Percentiles rank a stretch among this genome's conserved stretches.
phyloP scores from a whole-genome alignment of 2,797 vertebrate genomes.

The Sebastes wilsoni region DNA sequence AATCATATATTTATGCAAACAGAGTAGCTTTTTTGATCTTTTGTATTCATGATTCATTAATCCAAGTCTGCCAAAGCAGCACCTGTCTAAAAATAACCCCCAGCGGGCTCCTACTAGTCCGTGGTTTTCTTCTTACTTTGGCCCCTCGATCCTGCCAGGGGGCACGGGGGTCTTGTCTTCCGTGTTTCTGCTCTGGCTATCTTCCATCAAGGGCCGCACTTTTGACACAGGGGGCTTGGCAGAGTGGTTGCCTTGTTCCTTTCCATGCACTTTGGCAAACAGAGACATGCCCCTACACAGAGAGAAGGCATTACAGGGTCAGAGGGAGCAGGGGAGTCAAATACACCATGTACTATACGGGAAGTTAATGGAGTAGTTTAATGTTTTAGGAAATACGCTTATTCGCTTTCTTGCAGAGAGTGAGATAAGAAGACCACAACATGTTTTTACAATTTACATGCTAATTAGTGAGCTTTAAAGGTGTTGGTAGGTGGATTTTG shows the following conservation, averaged over 20 bases:
- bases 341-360: background rate
- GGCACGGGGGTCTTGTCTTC: constrained; percentile 36
- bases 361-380: background rate
- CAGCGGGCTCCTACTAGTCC: background rate
- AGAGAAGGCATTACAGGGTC: background rate
- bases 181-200: background rate
- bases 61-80: background rate
- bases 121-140: constrained; percentile 46
- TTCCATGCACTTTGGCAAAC: constrained; percentile 40
- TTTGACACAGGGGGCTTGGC: constrained; percentile 69
- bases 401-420: background rate
- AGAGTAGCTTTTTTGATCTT: background rate
- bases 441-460: background rate
- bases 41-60: constrained; percentile 10
- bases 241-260: constrained; percentile 21
- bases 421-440: background rate
- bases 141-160: background rate
- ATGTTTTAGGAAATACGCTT: background rate
- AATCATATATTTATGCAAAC: constrained; percentile 1
- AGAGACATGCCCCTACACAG: constrained; percentile 36
- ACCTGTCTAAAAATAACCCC: background rate
- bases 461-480: background rate
- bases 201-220: constrained; percentile 69
- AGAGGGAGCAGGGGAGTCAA: background rate
- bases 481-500: too few species aligned